phyloP scores from a whole-genome alignment of 1,140 invertebrate species.

The Heliothis virescens region DNA sequence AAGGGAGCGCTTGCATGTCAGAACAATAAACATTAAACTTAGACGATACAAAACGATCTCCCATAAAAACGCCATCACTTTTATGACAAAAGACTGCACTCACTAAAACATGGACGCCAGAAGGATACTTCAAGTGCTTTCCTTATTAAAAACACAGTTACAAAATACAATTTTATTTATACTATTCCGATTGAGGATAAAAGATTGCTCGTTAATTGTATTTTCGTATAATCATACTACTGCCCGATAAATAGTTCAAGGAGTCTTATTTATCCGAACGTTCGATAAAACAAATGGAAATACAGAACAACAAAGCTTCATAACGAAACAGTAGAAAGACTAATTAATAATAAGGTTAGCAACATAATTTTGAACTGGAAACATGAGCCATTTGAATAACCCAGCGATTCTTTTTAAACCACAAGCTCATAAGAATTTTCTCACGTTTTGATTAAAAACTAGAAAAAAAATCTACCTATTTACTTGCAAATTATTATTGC shows the following conservation, averaged over 20 bases:
- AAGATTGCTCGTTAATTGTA: background rate
- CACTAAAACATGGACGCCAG: background rate
- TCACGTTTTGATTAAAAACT: constrained; percentile 29
- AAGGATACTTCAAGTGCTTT: background rate
- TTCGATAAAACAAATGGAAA: background rate
- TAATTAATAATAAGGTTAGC: constrained; percentile 4
- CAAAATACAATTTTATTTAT: background rate
- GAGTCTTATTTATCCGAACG: background rate
- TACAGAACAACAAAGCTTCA: constrained; percentile 1
- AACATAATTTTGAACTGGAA: background rate
- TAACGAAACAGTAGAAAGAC: background rate
- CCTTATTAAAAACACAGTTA: background rate
- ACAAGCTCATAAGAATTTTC: constrained; percentile 4
- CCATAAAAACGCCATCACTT: constrained; percentile 51
- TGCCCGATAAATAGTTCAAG: constrained; percentile 19
- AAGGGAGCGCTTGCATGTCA: constrained; percentile 46
- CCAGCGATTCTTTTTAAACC: background rate
- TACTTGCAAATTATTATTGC: constrained; percentile 47
- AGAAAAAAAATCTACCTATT: constrained; percentile 41
- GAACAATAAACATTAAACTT: constrained; percentile 53
- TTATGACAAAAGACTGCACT: constrained; percentile 42
- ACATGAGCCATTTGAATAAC: background rate
- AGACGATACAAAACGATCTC: constrained; percentile 45
- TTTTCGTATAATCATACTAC: background rate
- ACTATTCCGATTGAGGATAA: background rate